These are phyloP conservation scores for Cephus pulcher DNA, from an alignment of 2,888 invertebrate species.

Conservation along the genomic window DNA sequence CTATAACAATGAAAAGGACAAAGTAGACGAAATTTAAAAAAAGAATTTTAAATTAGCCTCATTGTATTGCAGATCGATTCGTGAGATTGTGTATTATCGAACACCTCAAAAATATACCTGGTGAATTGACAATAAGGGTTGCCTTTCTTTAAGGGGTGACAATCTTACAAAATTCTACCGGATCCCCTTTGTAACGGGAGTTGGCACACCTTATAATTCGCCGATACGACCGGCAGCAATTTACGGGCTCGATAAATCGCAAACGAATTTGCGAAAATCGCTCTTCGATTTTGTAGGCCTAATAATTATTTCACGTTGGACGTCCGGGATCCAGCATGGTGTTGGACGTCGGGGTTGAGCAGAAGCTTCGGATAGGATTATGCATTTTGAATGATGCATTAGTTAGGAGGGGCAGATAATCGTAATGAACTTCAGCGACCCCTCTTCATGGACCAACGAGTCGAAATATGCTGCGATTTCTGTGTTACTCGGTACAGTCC, in stretches of 20 bases:
- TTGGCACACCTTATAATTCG: not conserved
- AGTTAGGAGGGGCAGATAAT: slow-evolving; percentile 60
- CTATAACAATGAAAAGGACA: not conserved
- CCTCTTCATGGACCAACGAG: slow-evolving; percentile 54
- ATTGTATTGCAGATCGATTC: not conserved
- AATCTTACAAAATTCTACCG: not conserved
- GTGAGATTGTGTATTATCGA: not conserved
- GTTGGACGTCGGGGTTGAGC: slow-evolving; percentile 29
- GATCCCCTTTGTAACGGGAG: not conserved
- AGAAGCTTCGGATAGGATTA: slow-evolving; percentile 50
- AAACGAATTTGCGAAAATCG: not conserved
- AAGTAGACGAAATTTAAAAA: not conserved
- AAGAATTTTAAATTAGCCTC: not conserved
- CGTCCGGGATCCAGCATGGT: slow-evolving; percentile 12
- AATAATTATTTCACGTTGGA: not conserved
- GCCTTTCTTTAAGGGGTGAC: not conserved
- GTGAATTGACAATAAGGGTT: not conserved
- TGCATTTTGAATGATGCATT: slow-evolving; percentile 59
- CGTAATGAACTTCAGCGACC: slow-evolving; percentile 57
- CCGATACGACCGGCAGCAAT: not conserved
- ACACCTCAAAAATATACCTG: not conserved
- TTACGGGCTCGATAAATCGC: not conserved
- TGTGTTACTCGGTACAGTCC: not conserved
- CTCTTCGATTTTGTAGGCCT: not conserved
- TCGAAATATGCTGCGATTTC: slow-evolving; percentile 51